phyloP scores from a whole-genome alignment of 2,888 invertebrate species.

The Kryphioiulus occultus region DNA sequence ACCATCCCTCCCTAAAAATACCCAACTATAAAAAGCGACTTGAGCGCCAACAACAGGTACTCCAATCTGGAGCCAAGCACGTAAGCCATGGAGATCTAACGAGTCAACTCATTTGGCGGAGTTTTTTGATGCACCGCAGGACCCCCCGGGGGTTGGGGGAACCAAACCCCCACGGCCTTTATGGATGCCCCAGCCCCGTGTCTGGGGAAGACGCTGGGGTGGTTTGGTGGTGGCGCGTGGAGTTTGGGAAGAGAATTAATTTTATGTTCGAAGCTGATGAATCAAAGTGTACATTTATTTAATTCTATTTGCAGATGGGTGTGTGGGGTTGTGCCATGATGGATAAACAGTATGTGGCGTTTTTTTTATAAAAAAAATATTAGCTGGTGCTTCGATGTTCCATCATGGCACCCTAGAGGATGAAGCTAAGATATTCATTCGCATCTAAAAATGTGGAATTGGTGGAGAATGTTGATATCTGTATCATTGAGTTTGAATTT shows the following conservation, averaged over 20 bases:
- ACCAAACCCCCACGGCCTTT: not conserved
- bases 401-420: not conserved
- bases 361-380: not conserved
- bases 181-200: too few relatives aligned
- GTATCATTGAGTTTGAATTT: not conserved
- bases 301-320: not conserved
- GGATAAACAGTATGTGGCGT: not conserved
- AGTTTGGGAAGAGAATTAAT: not conserved
- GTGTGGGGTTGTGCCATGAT: not conserved
- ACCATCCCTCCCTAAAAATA: not conserved
- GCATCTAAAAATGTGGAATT: not conserved
- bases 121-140: not conserved
- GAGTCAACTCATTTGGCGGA: not conserved
- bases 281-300: too few relatives aligned
- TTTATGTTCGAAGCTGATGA: not conserved
- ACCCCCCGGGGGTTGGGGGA: not conserved
- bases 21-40: not conserved
- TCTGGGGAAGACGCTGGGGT: too few relatives aligned
- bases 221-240: not conserved
- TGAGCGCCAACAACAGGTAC: constrained; percentile 6
- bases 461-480: not conserved
- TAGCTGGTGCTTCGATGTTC: not conserved
- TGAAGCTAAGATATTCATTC: not conserved
- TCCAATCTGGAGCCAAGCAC: constrained; percentile 1
- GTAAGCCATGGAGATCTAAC: constrained; percentile 13